Conservation (phyloP, 53 echinoderm and acorn worm genomes). For the Zoroaster sp. region DNA sequence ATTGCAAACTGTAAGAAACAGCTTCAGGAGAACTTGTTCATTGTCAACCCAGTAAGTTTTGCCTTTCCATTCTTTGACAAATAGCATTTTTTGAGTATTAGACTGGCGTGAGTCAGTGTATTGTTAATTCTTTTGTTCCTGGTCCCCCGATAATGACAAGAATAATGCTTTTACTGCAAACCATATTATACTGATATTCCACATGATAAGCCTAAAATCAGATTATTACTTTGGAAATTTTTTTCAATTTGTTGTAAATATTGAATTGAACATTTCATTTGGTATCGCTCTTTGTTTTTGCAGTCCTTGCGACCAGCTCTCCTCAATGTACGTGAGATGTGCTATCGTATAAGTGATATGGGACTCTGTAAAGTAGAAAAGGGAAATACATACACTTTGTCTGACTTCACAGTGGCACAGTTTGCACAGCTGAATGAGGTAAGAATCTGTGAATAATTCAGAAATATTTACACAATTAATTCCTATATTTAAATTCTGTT, state of each 20-base stretch:
- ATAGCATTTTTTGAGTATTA: no score
- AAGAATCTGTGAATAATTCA: conserved; percentile 4
- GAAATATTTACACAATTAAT: no score
- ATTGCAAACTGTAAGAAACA: conserved; percentile 93
- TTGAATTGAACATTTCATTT: background rate
- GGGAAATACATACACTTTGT: conserved; percentile 88
- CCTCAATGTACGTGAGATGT: conserved; percentile 98
- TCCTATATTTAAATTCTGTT: no score
- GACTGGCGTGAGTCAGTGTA: no score
- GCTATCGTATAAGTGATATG: conserved; percentile 96
- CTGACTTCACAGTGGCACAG: conserved; percentile 89
- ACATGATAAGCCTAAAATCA: no score
- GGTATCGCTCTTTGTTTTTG: background rate
- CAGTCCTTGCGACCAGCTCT: conserved; percentile 96
- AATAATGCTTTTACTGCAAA: no score
- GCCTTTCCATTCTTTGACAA: no score
- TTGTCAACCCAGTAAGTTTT: conserved; percentile 90
- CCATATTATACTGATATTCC: no score
- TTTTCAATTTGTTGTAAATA: background rate
- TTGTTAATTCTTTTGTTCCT: no score
- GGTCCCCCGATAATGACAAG: no score
- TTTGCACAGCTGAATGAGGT: conserved; percentile 98
- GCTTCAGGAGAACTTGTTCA: conserved; percentile 95
- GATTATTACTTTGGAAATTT: no score
- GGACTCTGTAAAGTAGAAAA: conserved; percentile 99